A percentile compares a stretch with the other conserved stretches of the same genome.
Conservation (phyloP, 2,113 vertebrate species). For the Microtus montanus region DNA sequence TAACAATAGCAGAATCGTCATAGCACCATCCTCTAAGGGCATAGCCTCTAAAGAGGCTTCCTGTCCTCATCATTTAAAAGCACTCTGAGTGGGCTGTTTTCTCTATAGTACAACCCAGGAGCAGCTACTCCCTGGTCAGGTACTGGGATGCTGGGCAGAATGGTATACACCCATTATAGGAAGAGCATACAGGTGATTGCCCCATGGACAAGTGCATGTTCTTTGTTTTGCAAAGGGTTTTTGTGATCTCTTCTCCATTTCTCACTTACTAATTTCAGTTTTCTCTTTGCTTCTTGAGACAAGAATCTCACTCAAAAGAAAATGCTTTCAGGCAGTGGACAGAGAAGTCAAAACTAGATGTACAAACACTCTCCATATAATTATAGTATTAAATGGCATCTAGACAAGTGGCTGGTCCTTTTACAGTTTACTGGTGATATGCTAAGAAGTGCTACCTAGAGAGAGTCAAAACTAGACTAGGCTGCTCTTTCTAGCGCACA, state of each 20-base stretch:
- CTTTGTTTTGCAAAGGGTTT: neutral
- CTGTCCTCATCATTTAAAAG: neutral
- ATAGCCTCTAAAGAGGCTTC: slow-evolving; percentile 5
- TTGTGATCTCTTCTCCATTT: neutral
- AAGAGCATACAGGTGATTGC: fast-evolving
- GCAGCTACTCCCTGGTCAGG: neutral
- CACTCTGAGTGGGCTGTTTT: neutral
- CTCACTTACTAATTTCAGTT: neutral
- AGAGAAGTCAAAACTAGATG: neutral
- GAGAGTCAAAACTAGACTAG: neutral
- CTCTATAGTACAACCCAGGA: neutral
- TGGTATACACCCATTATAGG: fast-evolving
- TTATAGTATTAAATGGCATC: neutral
- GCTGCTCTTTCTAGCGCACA: neutral
- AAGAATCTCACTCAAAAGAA: neutral
- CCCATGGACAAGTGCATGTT: fast-evolving
- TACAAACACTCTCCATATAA: neutral
- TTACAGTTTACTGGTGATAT: neutral
- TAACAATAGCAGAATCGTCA: slow-evolving; percentile 44
- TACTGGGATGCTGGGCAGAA: neutral
- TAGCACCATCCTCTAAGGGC: slow-evolving; percentile 20
- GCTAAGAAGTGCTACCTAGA: neutral
- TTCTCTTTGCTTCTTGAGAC: slow-evolving; percentile 1
- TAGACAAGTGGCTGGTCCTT: neutral
- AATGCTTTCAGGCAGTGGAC: neutral